A percentile compares a stretch with the other conserved stretches of the same genome.
phyloP scores from a whole-genome alignment of 2,888 invertebrate genomes.

The Limnephilus marmoratus region DNA sequence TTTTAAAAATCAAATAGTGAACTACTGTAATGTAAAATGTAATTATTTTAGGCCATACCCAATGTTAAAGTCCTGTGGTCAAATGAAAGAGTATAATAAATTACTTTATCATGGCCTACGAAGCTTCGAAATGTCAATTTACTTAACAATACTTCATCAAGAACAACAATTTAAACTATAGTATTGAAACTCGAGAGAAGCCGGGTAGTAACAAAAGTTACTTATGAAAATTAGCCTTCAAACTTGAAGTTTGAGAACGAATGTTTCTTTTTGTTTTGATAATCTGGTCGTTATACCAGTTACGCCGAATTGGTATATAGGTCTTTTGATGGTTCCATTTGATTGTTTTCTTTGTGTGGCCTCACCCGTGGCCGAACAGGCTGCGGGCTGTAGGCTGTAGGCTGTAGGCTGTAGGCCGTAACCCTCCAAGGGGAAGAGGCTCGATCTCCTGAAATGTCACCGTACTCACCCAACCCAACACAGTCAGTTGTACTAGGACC shows the following conservation, averaged over 20 bases:
- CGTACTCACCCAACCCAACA: conserved; percentile 4
- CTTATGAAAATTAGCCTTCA: neutral
- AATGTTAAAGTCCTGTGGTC: no score
- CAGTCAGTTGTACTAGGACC: neutral
- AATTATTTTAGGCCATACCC: no score
- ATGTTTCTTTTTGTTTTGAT: neutral
- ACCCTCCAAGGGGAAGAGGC: conserved; percentile 25
- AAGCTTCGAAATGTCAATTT: neutral
- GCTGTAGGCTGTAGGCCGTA: neutral
- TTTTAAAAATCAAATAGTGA: no score
- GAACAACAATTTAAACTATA: neutral
- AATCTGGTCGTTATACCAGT: conserved; percentile 38
- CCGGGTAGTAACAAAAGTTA: neutral
- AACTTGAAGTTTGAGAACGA: neutral
- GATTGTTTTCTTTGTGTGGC: neutral
- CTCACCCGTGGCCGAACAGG: neutral
- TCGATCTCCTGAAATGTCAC: conserved; percentile 44
- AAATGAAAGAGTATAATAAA: no score
- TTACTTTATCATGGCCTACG: neutral
- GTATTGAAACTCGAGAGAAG: neutral
- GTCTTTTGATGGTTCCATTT: conserved; percentile 22
- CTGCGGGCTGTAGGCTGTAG: neutral
- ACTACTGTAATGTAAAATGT: no score
- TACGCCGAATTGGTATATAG: neutral
- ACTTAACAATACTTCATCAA: neutral